Base-by-base conservation (phyloP, 2,797 vertebrate genomes). In the Gymnocypris eckloni region DNA sequence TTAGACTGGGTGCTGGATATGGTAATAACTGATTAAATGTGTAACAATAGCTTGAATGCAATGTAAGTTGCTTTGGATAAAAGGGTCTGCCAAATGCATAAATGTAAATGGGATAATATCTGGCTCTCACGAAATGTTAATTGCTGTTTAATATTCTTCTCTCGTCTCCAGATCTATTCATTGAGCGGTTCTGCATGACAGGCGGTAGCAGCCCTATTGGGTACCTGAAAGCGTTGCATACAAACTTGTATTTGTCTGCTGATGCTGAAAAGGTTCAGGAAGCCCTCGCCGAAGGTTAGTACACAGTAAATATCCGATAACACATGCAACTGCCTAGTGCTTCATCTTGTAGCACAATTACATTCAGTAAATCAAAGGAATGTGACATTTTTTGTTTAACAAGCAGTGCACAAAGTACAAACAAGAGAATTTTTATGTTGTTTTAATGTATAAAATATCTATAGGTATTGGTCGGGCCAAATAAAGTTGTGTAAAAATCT, bases 101-200 rank as follows among this genome's bases (percentile, higher is more conserved):
- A 11, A 56, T 39, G 12, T 39, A 33, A 5, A 25, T 61, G 54
- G 18, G 18, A 28, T 79, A 79, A 61, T 79, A 79, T 25, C 22
- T 28, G 39, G 12, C 22, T 43, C 22, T 79, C 25, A 80, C 2
- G 9, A 80, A 80, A 67, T 79, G 12, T 85, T 48, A 61, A 73
- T 54, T 79, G 18, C 33, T 52, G 28, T 76, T 41, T 64, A 54
- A 54, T 66, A 56, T 61, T 80, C 82, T 64, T 79, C n/a, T 88
- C 82, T 83, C 28, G 71, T 89, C 80, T 73, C 5, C 93, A 99
- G 98, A 96, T 92, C 93, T 99, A 86, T 98, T 97, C 92, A 98
- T 99, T 5, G 98, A 99, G 95, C 96, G 98, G 88, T 99, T 99
- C 93, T 99, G 98, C 91, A 99, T 99, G 98, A 99, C 98, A 0